Base-by-base conservation (phyloP, 2,888 invertebrate genomes). In the Tinea pellionella region DNA sequence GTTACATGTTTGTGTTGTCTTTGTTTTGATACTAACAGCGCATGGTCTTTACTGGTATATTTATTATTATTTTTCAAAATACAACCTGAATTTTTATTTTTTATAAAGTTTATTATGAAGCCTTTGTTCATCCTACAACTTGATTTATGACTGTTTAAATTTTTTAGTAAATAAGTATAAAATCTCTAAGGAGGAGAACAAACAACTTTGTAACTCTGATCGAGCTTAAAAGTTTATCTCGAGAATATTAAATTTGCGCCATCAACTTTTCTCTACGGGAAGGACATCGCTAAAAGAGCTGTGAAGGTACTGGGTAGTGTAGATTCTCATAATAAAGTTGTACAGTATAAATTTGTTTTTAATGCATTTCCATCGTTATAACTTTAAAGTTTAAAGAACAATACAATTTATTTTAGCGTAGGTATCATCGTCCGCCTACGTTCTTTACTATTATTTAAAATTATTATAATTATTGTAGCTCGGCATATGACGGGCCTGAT, bases 191-290 rank as follows among this genome's bases (percentile, higher is more conserved):
- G 37, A 37, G n/a, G 37, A 37, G 37, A 2, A n/a, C 6, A 8
- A 2, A 47, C 47, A 47, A 47, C 47, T 47, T 47, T 4, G 24
- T n/a, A 53, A 19, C 53, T 53, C 24, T 47, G 47, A 18, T 18
- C 53, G 24, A 8, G 53, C 53, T 53, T 8, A n/a, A 15, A 53
- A 53, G 53, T 53, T 53, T 53, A 18, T 12, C 53, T 18, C 1
- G 24, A 18, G 53, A 18, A 53, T 53, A 53, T 53, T 53, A 53
- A 53, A 53, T 53, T 53, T 53, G 24, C 53, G 12, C 24, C 16
- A 9, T 24, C 18, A n/a, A 8, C 6, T 53, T 53, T 24, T n/a
- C 11, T 24, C 53, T 9, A 16, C 9, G 2, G 51, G 53, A 18
- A 11, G 51, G 53, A 18, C 53, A 53, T n/a, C 24, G 53, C 53